These are phyloP conservation scores for Ichneumon xanthorius DNA, from an alignment of 2,888 invertebrate species.

Conservation along the genomic window DNA sequence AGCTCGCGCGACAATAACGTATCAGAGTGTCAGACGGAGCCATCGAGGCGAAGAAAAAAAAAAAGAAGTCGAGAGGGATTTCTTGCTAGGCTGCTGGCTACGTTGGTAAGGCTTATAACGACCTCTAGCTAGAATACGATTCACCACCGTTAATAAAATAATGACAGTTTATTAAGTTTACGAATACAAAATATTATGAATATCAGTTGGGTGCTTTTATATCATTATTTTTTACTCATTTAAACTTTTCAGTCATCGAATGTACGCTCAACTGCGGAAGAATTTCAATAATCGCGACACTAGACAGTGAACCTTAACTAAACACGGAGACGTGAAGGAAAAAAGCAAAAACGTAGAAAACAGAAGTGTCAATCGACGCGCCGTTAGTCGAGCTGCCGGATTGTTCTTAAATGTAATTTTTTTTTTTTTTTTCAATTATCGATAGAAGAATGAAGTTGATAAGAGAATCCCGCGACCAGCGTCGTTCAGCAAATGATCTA, in stretches of 20 bases:
- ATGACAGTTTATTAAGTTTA: conserved; percentile 57
- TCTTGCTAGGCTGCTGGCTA: background rate
- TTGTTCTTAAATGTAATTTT: background rate
- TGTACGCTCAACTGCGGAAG: background rate
- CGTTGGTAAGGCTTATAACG: background rate
- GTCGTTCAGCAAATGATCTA: conserved; percentile 15
- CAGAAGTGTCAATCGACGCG: background rate
- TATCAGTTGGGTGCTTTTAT: conserved; percentile 1
- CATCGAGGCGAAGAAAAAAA: background rate
- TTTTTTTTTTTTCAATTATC: background rate
- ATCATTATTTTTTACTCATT: conserved; percentile 8
- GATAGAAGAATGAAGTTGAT: background rate
- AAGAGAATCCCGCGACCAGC: conserved; percentile 5
- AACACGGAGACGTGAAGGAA: background rate
- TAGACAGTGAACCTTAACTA: conserved; percentile 4
- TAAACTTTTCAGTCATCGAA: conserved; percentile 12
- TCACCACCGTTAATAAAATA: conserved; percentile 51
- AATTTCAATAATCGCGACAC: background rate
- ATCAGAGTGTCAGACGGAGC: background rate
- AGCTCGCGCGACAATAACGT: conserved; percentile 3
- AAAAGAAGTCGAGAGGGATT: background rate
- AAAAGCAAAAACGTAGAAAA: background rate
- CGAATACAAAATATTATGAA: conserved; percentile 59
- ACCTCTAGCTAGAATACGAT: background rate
- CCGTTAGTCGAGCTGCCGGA: background rate